phyloP scores from a whole-genome alignment of 2,797 vertebrate genomes.

The Sphenodon punctatus region DNA sequence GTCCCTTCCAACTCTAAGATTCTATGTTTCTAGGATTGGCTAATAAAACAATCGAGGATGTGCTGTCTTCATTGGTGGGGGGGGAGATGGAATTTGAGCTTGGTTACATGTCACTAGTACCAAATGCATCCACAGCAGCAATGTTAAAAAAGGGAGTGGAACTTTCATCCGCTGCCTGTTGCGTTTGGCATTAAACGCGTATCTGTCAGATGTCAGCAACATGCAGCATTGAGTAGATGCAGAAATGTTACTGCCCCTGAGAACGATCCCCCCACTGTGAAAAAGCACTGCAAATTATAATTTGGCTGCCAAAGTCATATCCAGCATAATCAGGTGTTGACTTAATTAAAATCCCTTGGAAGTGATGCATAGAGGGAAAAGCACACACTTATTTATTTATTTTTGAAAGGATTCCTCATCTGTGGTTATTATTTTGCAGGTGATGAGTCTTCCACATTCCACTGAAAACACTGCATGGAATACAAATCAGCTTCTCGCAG shows the following conservation, averaged over 20 bases:
- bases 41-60: too few species aligned
- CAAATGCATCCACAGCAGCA: neutral
- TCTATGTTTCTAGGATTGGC: too few species aligned
- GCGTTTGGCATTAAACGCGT: neutral
- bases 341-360: conserved; percentile 72
- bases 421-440: conserved; percentile 63
- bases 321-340: conserved; percentile 57
- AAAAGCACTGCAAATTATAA: conserved; percentile 40
- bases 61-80: too few species aligned
- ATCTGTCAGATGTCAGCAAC: conserved; percentile 18
- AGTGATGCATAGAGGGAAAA: conserved; percentile 63
- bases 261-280: conserved; percentile 33
- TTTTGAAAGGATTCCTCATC: conserved; percentile 48
- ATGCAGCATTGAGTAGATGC: neutral
- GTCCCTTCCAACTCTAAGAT: too few species aligned
- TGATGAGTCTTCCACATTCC: conserved; percentile 55
- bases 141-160: neutral
- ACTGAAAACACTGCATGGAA: conserved; percentile 60
- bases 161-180: neutral
- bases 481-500: conserved; percentile 62
- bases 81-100: too few species aligned
- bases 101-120: neutral
- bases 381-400: conserved; percentile 25
- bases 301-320: conserved; percentile 54
- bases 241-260: conserved; percentile 14